These are phyloP conservation scores for Pedionomus torquatus DNA, from an alignment of 2,113 vertebrate genomes.

Conservation along the genomic window DNA sequence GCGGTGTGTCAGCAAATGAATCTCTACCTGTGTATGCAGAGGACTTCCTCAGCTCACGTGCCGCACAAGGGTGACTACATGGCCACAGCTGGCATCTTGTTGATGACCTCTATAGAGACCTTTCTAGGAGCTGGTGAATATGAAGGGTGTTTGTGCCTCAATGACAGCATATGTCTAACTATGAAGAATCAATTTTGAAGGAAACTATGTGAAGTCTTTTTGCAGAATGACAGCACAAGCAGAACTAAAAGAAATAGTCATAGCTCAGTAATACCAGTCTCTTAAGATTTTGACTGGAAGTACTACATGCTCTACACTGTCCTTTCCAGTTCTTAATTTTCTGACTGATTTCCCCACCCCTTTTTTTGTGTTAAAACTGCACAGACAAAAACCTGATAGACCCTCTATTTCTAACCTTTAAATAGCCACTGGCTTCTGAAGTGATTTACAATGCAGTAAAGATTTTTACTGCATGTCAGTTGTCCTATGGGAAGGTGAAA, in stretches of 20 bases:
- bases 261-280: constrained; percentile 6
- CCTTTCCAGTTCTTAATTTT: not conserved
- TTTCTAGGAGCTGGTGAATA: not conserved
- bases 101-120: not conserved
- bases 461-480: not conserved
- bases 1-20: not conserved
- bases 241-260: constrained; percentile 5
- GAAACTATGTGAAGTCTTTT: constrained; percentile 34
- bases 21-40: not conserved
- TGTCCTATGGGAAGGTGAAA: constrained; percentile 17
- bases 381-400: not conserved
- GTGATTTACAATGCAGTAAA: constrained; percentile 43
- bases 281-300: not conserved
- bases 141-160: constrained; percentile 22
- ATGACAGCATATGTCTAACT: not conserved
- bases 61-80: not conserved
- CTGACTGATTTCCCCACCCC: not conserved
- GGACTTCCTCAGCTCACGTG: not conserved
- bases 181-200: constrained; percentile 37
- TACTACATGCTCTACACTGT: not conserved
- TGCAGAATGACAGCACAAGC: constrained; percentile 25
- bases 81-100: not conserved
- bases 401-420: not conserved
- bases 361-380: not conserved
- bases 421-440: not conserved